Evolutionary conservation across 1,140 invertebrate species (phyloP), one percentile per base, ranked within the genome.

Genomic region (Drosophila takahashii): DNA sequence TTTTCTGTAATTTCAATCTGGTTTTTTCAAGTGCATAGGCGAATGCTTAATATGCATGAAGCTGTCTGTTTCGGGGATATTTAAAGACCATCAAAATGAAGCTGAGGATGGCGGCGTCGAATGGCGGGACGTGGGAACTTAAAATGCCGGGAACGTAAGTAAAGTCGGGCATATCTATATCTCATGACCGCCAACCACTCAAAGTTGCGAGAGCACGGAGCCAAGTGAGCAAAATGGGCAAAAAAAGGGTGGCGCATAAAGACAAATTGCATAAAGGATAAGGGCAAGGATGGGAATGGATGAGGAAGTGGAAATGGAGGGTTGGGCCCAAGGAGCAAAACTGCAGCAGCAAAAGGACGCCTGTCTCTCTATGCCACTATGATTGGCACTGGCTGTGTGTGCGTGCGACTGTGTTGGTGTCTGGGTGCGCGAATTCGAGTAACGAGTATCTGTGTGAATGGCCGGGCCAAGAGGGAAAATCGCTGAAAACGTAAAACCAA

Each of bases 201-300:
- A 36, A 83, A 59, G 71, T 54, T 62, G 57, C 48, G 45, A 42
- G 54, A 11, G 32, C 66, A 41, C 53, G 59, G 52, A 65, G 53
- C 62, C 73, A 56, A 65, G 79, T 48, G 61, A 61, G 54, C 39
- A 62, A 56, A 65, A 69, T 48, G 61, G 56, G 59, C 39, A 56
- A 73, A 72, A 64, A 60, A 60, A 54, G 45, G 53, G 53, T 58
- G 71, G 57, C 41, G 47, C 69, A 79, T 64, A 65, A 78, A 73
- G 75, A 81, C 70, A 83, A 81, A 79, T 79, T 83, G 79, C 79
- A 85, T 67, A 85, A 70, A 74, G 78, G 78, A 81, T 77, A 81
- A 77, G 53, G 58, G 34, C 60, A 11, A 18, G 16, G 16, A 32
- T 32, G 16, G 16, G 39, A 15, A 41, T 41, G 39, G 27, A 1